phyloP scores from a whole-genome alignment of 1,140 invertebrate species.

The Euura lappo region DNA sequence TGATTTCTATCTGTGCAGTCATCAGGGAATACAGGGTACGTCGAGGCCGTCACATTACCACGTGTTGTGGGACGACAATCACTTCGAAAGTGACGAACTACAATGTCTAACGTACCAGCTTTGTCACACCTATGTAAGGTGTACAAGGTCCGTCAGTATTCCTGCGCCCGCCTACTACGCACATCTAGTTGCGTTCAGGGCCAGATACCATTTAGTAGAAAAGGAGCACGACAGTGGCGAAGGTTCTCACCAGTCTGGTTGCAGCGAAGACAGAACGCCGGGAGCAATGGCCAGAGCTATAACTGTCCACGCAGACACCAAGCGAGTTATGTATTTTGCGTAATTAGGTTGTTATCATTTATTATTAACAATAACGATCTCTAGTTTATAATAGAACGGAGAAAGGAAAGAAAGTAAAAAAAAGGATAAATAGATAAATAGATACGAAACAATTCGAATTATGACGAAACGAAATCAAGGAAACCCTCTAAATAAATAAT shows the following conservation, averaged over 20 bases:
- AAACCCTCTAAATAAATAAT: too few relatives aligned
- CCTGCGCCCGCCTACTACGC: slow-evolving; percentile 99
- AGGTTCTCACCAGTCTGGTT: slow-evolving; percentile 96
- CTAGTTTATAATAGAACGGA: background rate
- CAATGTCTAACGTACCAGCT: slow-evolving; percentile 99
- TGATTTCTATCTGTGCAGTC: slow-evolving; percentile 99
- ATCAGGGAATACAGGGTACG: slow-evolving; percentile 99
- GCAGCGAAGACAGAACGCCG: slow-evolving; percentile 96
- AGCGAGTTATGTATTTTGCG: slow-evolving; percentile 99
- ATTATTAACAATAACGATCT: background rate
- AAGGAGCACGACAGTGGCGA: slow-evolving; percentile 99
- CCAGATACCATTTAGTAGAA: slow-evolving; percentile 98
- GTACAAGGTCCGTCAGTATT: slow-evolving; percentile 98
- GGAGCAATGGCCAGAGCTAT: slow-evolving; percentile 98
- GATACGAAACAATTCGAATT: background rate
- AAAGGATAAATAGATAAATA: background rate
- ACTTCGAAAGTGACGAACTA: slow-evolving; percentile 97
- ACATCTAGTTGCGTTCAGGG: slow-evolving; percentile 98
- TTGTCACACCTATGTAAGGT: slow-evolving; percentile 99
- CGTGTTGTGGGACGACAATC: slow-evolving; percentile 99
- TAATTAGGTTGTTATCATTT: slow-evolving; percentile 58
- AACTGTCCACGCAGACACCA: slow-evolving; percentile 98
- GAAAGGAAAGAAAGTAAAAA: background rate
- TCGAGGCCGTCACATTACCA: slow-evolving; percentile 98
- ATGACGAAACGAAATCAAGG: too few relatives aligned